A percentile compares a stretch with the other conserved stretches of the same genome.
phyloP scores from a whole-genome alignment of 2,113 vertebrate species.

The Nyctereutes procyonoides region DNA sequence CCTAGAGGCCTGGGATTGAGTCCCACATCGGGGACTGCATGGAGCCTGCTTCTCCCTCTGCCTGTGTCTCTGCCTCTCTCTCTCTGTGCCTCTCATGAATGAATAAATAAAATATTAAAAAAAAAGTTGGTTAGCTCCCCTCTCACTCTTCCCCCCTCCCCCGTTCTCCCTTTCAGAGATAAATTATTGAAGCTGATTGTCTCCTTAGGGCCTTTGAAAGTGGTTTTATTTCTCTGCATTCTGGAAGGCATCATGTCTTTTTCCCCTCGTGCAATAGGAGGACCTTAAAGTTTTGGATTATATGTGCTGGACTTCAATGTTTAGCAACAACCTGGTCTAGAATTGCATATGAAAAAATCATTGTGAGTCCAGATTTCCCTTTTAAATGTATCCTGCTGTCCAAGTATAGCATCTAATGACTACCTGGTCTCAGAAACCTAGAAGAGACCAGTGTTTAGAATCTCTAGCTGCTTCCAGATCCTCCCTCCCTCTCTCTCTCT shows the following conservation, averaged over 20 bases:
- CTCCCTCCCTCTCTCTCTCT: neutral
- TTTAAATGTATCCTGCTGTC: neutral
- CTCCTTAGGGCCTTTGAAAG: neutral
- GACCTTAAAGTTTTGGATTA: neutral
- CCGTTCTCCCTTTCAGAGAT: neutral
- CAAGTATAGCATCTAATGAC: neutral
- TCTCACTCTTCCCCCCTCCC: neutral
- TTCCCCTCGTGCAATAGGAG: neutral
- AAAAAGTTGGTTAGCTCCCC: no score
- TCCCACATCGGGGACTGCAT: no score
- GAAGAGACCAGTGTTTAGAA: neutral
- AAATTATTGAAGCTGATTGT: neutral
- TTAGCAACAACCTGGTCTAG: neutral
- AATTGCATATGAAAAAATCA: neutral
- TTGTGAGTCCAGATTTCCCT: neutral
- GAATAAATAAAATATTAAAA: no score
- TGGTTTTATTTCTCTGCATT: neutral
- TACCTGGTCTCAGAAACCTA: neutral
- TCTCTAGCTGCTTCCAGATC: neutral
- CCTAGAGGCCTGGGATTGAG: no score
- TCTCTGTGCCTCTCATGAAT: no score
- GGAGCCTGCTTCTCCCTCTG: no score
- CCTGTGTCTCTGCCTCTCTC: no score
- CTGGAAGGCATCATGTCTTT: neutral
- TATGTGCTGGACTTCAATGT: neutral